Percentiles rank a stretch among this genome's conserved stretches.
These are phyloP conservation scores for Eupithecia inturbata DNA, from an alignment of 2,888 invertebrate species.

Conservation along the genomic window DNA sequence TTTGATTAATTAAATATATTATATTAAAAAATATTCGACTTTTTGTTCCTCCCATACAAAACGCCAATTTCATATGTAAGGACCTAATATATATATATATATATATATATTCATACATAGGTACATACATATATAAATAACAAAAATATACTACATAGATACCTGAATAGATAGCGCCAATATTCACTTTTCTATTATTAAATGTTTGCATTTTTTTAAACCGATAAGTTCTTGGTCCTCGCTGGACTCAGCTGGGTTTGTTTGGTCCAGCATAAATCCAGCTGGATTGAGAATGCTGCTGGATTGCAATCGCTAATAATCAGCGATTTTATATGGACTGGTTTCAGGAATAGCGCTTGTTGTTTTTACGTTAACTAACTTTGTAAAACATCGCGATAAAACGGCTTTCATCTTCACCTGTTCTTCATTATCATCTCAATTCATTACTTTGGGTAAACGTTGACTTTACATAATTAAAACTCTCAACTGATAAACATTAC, in stretches of 20 bases:
- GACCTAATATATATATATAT: no score
- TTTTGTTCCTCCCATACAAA: no score
- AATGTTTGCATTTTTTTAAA: no score
- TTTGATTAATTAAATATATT: no score
- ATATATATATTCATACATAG: no score
- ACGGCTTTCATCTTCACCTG: background rate
- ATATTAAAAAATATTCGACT: no score
- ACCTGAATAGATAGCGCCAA: no score
- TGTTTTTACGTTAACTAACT: background rate
- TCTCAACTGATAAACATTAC: constrained; percentile 6
- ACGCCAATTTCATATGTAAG: no score
- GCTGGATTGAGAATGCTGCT: background rate
- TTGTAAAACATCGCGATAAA: background rate
- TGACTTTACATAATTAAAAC: constrained; percentile 13
- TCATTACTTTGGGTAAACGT: constrained; percentile 10
- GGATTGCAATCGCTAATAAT: background rate
- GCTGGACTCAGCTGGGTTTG: background rate
- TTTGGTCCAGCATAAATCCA: background rate
- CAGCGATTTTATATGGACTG: background rate
- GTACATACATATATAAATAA: no score
- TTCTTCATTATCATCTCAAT: constrained; percentile 3
- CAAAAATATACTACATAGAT: no score
- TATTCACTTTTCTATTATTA: no score
- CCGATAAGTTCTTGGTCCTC: background rate
- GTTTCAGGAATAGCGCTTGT: background rate